Base-by-base conservation (phyloP, 2,113 vertebrate species). In the Gasterosteus aculeatus region DNA sequence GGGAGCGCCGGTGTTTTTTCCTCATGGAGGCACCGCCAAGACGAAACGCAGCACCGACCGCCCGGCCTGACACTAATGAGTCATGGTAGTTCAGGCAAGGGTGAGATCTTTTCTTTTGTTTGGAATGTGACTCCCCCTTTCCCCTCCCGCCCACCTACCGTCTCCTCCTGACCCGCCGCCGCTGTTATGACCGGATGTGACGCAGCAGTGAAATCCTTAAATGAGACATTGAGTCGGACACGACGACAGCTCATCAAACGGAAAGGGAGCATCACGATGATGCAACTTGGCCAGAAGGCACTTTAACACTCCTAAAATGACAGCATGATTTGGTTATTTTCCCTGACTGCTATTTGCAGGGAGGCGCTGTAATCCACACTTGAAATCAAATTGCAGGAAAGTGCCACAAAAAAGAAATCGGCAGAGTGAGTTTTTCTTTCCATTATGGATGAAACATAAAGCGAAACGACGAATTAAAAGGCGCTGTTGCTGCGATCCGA, bases 51-150 rank as follows among this genome's bases (percentile, higher is more conserved):
- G 62, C 67, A 75, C 57, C 39, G 69, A 81, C 58, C 76, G 64
- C 49, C n/a, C 57, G 46, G 77, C 16, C 66, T 74, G 71, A 88
- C 81, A 78, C 75, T 72, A 83, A 88, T 90, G 87, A 88, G 75
- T 90, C 87, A 90, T 79, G 79, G 78, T 83, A 70, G 89, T 85
- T 88, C 87, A 77, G 84, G 72, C 44, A 39, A 61, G 44, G 79
- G 26, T 91, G 88, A 93, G 86, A 86, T 92, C 77, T 90, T 88
- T 87, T 92, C 88, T 87, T 72, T 59, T 73, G 68, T 73, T 68
- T 86, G 89, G 86, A 90, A 90, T 87, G 73, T 60, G 70, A 77
- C 58, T 80, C 79, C 62, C n/a, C 11, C 19, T 53, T 78, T 67
- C 54, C 18, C 18, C 10, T 11, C 18, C 56, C 61, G 8, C 35